phyloP scores from a whole-genome alignment of 2,797 vertebrate species.

The Botia almorhae region DNA sequence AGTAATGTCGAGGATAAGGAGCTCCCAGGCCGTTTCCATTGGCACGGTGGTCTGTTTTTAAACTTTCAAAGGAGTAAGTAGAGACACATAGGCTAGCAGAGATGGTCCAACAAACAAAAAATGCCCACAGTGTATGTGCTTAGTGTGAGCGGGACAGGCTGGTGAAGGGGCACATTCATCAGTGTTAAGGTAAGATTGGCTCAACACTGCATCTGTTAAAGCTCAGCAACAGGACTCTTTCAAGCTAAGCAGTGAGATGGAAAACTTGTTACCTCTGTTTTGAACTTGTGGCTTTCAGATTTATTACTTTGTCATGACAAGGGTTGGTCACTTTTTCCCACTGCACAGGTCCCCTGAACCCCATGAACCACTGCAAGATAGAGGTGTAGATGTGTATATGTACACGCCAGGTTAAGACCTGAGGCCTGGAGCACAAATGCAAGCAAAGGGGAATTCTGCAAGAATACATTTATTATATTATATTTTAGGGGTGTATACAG shows the following conservation, averaged over 20 bases:
- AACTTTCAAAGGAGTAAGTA: not conserved
- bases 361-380: not conserved
- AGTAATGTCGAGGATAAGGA: too few species aligned
- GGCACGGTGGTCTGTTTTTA: not conserved
- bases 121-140: slow-evolving; percentile 65
- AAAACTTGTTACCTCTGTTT: slow-evolving; percentile 53
- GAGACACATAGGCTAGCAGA: not conserved
- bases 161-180: slow-evolving; percentile 69
- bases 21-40: not conserved
- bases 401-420: too few species aligned
- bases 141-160: not conserved
- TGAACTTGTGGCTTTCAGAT: not conserved
- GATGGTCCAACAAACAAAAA: not conserved
- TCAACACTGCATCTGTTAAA: slow-evolving; percentile 70
- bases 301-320: not conserved
- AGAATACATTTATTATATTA: too few species aligned
- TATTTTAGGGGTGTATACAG: too few species aligned
- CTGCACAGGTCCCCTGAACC: not conserved
- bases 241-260: slow-evolving; percentile 59
- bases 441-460: too few species aligned
- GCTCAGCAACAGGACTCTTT: slow-evolving; percentile 67
- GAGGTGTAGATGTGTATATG: not conserved
- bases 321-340: not conserved
- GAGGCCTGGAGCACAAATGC: too few species aligned
- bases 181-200: slow-evolving; percentile 65